phyloP scores from a whole-genome alignment of 2,113 vertebrate genomes.

The Dicentrarchus labrax region DNA sequence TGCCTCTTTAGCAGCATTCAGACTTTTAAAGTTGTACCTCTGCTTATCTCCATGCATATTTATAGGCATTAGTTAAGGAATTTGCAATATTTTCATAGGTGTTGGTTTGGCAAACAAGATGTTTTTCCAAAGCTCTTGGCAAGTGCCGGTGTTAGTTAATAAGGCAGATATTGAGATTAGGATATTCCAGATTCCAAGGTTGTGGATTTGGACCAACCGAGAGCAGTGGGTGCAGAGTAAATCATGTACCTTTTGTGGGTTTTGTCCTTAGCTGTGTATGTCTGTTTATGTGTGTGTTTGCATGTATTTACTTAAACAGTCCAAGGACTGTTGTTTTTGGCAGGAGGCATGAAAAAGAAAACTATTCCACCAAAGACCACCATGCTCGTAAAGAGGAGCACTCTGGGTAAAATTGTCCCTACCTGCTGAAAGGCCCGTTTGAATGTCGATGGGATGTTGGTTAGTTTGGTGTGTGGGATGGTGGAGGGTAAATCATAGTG shows the following conservation, averaged over 20 bases:
- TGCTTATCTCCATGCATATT: slow-evolving; percentile 34
- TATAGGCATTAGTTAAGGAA: slow-evolving; percentile 32
- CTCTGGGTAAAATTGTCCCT: slow-evolving; percentile 46
- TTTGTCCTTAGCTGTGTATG: slow-evolving; percentile 4
- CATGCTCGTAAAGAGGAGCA: slow-evolving; percentile 40
- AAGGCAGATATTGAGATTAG: slow-evolving; percentile 67
- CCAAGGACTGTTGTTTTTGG: slow-evolving; percentile 68
- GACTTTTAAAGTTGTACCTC: slow-evolving; percentile 1
- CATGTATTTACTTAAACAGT: slow-evolving; percentile 42
- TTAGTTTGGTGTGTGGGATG: slow-evolving; percentile 28
- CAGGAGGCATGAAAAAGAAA: slow-evolving; percentile 67
- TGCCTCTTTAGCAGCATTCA: slow-evolving; percentile 22
- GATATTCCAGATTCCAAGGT: slow-evolving; percentile 52
- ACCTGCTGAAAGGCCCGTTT: slow-evolving; percentile 54
- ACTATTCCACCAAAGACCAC: slow-evolving; percentile 63
- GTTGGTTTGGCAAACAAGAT: slow-evolving; percentile 55
- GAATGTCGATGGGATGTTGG: not conserved
- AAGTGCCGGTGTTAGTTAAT: slow-evolving; percentile 33
- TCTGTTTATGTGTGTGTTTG: slow-evolving; percentile 20
- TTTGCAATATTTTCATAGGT: slow-evolving; percentile 53
- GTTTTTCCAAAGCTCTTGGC: slow-evolving; percentile 61
- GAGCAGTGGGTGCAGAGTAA: slow-evolving; percentile 17
- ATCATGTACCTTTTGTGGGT: slow-evolving; percentile 21
- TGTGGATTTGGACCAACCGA: slow-evolving; percentile 36
- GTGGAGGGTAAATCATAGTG: slow-evolving; percentile 22